Evolutionary conservation across 2,888 invertebrate genomes (phyloP), one percentile per base, ranked within the genome.

Genomic region (Leptura quadrifasciata): DNA sequence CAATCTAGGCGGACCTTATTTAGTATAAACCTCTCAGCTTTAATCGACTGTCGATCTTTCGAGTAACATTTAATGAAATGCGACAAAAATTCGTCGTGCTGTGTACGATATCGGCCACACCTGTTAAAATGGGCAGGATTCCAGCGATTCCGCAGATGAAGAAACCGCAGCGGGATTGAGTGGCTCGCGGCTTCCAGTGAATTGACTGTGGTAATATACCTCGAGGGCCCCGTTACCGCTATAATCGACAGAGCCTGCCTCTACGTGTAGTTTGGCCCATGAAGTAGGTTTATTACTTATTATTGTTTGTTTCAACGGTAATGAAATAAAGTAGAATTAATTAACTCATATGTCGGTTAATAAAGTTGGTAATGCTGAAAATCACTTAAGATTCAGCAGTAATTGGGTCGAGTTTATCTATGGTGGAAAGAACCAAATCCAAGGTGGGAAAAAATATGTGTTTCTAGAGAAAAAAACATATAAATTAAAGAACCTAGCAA

Each of bases 91-190:
- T 47, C 47, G 47, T 6, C 20, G 17, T 18, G 20, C 8, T 20
- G 15, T 20, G 17, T 63, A 63, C 20, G 35, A 63, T 35, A 63
- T 63, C 39, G 20, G 63, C 63, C 63, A 39, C 63, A 63, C 63
- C 63, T 58, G 58, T 65, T 35, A 69, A 69, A 69, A 69, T n/a
- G n/a, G 39, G 39, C 69, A 58, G 69, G 69, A 69, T 69, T 69
- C 31, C 61, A 39, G 39, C 39, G 39, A 39, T 39, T 47, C 63
- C 39, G 21, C 69, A 27, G 58, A 57, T 58, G 67, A 58, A 69
- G 58, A 69, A 69, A 68, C 68, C 54, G 68, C 68, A 55, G 18
- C 55, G 20, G 15, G 55, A 55, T 20, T 35, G 68, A 24, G 65
- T 52, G 24, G 67, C 64, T 64, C 18, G 64, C 47, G 35, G 65